phyloP scores from a whole-genome alignment of 2,888 invertebrate species.

The Drosophila aldrichi region DNA sequence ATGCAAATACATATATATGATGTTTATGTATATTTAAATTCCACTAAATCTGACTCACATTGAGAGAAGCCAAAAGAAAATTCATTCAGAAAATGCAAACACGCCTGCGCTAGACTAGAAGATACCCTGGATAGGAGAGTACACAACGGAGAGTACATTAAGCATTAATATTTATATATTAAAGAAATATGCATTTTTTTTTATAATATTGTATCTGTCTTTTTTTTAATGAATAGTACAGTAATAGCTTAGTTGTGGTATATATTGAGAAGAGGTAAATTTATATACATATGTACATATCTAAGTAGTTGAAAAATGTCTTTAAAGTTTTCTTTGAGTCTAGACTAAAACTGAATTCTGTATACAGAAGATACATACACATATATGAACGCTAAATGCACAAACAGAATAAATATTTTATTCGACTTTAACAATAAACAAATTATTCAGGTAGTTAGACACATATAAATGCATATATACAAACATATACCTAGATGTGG shows the following conservation, averaged over 20 bases:
- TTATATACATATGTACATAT: too few species aligned
- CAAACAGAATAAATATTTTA: slow-evolving; percentile 5
- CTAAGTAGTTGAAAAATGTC: too few species aligned
- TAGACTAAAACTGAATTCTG: too few species aligned
- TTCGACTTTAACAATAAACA: slow-evolving; percentile 39
- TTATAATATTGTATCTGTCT: too few species aligned
- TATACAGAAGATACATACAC: too few species aligned
- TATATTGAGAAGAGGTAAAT: too few species aligned
- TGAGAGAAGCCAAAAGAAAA: slow-evolving; percentile 23
- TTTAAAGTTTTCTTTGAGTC: too few species aligned
- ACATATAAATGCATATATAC: neutral
- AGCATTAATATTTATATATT: too few species aligned
- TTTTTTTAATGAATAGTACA: too few species aligned
- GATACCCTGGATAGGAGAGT: slow-evolving; percentile 1
- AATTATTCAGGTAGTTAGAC: slow-evolving; percentile 38
- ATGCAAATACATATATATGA: neutral
- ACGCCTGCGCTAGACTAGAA: neutral
- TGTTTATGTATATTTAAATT: slow-evolving; percentile 39
- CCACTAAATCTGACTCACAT: slow-evolving; percentile 52
- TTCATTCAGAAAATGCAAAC: slow-evolving; percentile 47
- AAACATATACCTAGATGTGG: slow-evolving; percentile 1
- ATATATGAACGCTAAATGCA: neutral
- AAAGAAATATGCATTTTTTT: too few species aligned
- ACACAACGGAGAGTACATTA: too few species aligned
- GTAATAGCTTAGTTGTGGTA: too few species aligned